Evolutionary conservation across 2,113 vertebrate species (phyloP).

Genomic region (Oceanites oceanicus): DNA sequence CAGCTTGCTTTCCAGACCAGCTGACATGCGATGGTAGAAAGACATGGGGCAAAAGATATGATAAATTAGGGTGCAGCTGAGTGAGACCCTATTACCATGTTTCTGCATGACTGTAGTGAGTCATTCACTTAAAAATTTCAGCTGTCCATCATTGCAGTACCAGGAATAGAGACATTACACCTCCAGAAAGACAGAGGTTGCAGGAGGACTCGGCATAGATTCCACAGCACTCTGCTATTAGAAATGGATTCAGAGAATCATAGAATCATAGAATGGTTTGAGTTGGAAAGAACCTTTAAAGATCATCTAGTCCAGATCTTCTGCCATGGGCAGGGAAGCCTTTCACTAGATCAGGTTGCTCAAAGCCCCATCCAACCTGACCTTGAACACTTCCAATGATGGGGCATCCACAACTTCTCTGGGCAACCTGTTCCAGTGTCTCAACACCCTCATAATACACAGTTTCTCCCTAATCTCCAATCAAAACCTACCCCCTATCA

Average conservation of each 20-base stretch:
- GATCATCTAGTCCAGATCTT: not conserved
- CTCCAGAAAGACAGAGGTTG: not conserved
- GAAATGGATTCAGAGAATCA: not conserved
- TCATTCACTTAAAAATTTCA: conserved; percentile 50
- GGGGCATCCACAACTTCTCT: not conserved
- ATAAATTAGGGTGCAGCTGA: conserved; percentile 51
- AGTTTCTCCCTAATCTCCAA: not conserved
- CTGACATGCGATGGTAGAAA: not conserved
- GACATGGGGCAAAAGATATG: conserved; percentile 3
- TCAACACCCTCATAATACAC: not conserved
- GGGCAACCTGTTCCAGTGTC: not conserved
- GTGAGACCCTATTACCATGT: conserved; percentile 26
- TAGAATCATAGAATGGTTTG: not conserved
- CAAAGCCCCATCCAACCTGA: not conserved
- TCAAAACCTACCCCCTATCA: not conserved
- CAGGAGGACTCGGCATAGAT: not conserved
- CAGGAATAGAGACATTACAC: not conserved
- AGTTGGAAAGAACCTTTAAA: not conserved
- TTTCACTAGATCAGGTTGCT: not conserved
- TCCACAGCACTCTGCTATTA: not conserved
- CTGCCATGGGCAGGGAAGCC: not conserved
- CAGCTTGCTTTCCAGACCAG: conserved; percentile 28
- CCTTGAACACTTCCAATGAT: not conserved
- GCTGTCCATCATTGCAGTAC: conserved; percentile 22
- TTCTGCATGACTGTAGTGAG: conserved; percentile 47